These are phyloP conservation scores for Orthosia incerta DNA, from an alignment of 2,888 invertebrate genomes.

Conservation along the genomic window DNA sequence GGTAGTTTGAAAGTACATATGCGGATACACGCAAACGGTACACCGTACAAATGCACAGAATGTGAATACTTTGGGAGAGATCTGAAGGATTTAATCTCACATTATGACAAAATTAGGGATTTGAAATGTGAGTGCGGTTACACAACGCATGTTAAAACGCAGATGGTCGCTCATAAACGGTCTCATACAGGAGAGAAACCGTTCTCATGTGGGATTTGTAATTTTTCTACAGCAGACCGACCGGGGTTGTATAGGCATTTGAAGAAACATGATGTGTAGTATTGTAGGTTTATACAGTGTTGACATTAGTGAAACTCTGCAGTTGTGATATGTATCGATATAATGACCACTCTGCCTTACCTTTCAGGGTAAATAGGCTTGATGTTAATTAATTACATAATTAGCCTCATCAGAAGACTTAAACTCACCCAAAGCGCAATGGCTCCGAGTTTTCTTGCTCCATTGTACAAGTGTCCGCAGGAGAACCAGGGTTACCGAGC, in stretches of 20 bases:
- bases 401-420: too few relatives aligned
- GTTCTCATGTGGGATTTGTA: slow-evolving; percentile 46
- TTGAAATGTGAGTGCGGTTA: slow-evolving; percentile 50
- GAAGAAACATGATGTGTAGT: slow-evolving; percentile 38
- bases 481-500: too few relatives aligned
- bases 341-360: too few relatives aligned
- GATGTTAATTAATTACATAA: too few relatives aligned
- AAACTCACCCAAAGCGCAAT: too few relatives aligned
- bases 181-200: slow-evolving; percentile 38
- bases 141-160: slow-evolving; percentile 41
- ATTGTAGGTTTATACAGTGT: neutral
- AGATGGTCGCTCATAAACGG: slow-evolving; percentile 43
- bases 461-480: too few relatives aligned
- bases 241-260: slow-evolving; percentile 31
- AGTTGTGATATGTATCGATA: too few relatives aligned
- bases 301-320: too few relatives aligned
- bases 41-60: slow-evolving; percentile 56
- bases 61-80: slow-evolving; percentile 43
- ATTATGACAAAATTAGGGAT: slow-evolving; percentile 43
- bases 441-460: too few relatives aligned
- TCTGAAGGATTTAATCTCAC: slow-evolving; percentile 47
- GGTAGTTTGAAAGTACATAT: slow-evolving; percentile 50
- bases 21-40: slow-evolving; percentile 50
- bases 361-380: too few relatives aligned
- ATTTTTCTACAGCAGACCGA: slow-evolving; percentile 6